Conservation (phyloP, 2,113 vertebrate genomes). For the Cercopithecus mona region DNA sequence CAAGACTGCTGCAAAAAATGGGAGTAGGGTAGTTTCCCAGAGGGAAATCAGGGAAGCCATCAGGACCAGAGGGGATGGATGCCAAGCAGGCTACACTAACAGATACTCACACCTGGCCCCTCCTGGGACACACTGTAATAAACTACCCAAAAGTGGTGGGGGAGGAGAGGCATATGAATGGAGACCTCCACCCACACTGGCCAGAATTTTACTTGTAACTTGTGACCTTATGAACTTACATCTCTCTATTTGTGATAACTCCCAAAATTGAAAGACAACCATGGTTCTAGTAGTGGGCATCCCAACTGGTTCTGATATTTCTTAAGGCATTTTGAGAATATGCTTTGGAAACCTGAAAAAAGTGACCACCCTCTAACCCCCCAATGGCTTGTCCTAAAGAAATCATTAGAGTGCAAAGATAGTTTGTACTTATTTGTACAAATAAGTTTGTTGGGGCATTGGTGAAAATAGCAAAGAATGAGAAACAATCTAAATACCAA, state of each 20-base stretch:
- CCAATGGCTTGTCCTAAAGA: background rate
- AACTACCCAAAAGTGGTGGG: background rate
- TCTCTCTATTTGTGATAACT: background rate
- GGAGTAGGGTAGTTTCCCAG: background rate
- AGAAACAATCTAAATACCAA: background rate
- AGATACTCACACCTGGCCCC: background rate
- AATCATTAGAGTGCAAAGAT: background rate
- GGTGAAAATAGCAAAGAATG: background rate
- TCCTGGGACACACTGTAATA: background rate
- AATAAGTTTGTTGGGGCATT: background rate
- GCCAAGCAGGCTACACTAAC: background rate
- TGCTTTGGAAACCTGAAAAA: background rate
- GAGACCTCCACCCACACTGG: background rate
- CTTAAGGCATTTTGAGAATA: background rate
- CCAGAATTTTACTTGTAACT: background rate
- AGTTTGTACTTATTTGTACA: background rate
- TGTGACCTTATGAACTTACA: background rate
- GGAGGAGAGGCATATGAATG: background rate
- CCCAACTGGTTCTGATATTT: background rate
- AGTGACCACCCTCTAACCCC: background rate
- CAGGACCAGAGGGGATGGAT: background rate
- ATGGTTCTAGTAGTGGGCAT: background rate
- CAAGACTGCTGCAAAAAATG: background rate
- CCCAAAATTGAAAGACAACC: background rate
- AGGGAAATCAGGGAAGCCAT: background rate